Conservation (phyloP, 2,113 vertebrate species). For the Clarias macrocephalus region DNA sequence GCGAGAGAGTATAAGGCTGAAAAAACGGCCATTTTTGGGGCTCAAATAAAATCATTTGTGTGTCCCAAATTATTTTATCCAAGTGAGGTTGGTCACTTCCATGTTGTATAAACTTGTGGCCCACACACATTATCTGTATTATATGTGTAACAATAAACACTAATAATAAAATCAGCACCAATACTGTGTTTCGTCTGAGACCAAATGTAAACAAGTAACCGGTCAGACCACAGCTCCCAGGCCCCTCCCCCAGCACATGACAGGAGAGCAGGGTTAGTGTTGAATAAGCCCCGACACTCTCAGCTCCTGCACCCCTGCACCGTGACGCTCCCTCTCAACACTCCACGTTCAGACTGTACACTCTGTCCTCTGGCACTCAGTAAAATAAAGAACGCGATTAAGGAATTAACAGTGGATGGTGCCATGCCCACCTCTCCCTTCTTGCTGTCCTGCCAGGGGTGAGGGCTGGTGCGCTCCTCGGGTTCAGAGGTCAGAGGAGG, state of each 20-base stretch:
- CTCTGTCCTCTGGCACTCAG: neutral
- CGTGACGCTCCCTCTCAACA: neutral
- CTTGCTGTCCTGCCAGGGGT: slow-evolving; percentile 88
- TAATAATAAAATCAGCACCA: no score
- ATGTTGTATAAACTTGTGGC: no score
- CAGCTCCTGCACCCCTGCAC: neutral
- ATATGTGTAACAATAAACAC: no score
- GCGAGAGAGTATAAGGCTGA: no score
- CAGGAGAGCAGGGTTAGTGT: no score
- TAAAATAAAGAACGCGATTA: neutral
- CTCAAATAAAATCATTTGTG: no score
- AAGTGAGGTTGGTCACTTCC: no score
- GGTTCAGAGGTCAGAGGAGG: slow-evolving; percentile 73
- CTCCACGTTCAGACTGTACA: neutral
- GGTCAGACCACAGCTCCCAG: neutral
- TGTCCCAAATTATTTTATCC: no score
- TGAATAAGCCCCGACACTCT: neutral
- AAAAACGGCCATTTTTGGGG: no score
- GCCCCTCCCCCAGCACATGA: no score
- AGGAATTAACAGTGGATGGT: neutral
- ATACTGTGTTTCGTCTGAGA: neutral
- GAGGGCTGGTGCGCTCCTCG: slow-evolving; percentile 88
- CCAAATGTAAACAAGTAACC: neutral
- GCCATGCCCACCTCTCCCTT: slow-evolving; percentile 81
- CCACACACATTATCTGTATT: no score